These are phyloP conservation scores for Lasioglossum figueresi DNA, from an alignment of 2,888 invertebrate species.

Conservation along the genomic window DNA sequence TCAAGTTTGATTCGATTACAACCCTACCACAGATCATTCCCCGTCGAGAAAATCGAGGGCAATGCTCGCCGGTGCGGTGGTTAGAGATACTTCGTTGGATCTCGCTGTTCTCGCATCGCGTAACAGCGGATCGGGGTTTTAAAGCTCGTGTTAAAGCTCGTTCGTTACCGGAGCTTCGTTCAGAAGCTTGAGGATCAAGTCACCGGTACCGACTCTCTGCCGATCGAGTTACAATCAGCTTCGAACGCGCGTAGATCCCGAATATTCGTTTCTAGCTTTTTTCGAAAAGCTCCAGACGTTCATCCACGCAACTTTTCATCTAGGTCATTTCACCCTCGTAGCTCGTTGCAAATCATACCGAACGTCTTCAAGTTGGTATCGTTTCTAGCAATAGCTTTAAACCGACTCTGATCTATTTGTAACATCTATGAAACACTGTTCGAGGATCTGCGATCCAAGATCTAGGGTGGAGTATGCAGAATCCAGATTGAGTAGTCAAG, in stretches of 20 bases:
- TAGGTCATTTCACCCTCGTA: neutral
- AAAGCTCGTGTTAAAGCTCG: constrained; percentile 37
- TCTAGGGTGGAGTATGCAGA: neutral
- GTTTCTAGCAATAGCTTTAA: neutral
- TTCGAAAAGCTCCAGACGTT: neutral
- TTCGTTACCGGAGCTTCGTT: constrained; percentile 16
- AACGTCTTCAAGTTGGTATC: neutral
- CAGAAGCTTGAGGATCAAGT: constrained; percentile 23
- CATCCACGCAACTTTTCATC: neutral
- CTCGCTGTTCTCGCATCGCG: neutral
- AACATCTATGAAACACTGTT: neutral
- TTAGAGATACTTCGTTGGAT: neutral
- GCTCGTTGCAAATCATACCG: neutral
- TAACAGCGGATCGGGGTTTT: constrained; percentile 29
- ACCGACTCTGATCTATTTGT: neutral
- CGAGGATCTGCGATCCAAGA: neutral
- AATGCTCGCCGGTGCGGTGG: no score
- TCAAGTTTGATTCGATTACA: neutral
- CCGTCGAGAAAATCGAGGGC: neutral
- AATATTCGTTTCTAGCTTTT: neutral
- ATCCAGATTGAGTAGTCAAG: neutral
- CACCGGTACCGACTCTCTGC: neutral
- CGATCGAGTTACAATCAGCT: neutral
- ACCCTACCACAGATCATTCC: neutral
- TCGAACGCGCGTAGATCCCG: neutral